These are phyloP conservation scores for Catostylus mosaicus DNA, from an alignment of 30 jellyfish, hydroid and myxozoan species.

Conservation along the genomic window DNA sequence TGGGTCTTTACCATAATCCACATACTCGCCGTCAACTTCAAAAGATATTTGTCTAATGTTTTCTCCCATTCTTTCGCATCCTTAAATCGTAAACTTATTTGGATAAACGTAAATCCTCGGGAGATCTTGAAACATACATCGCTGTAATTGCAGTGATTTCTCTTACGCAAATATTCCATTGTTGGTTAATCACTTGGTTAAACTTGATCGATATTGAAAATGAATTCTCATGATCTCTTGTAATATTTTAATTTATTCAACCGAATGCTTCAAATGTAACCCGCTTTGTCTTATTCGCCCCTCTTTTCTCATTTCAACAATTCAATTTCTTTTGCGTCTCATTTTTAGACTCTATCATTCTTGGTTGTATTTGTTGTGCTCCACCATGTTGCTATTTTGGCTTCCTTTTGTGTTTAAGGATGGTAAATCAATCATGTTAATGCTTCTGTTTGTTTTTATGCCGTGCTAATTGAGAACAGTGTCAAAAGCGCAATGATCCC, in stretches of 20 bases:
- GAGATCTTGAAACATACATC: slow-evolving; percentile 20
- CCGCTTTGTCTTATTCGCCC: neutral
- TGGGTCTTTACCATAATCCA: neutral
- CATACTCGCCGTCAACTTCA: neutral
- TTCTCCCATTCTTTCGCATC: neutral
- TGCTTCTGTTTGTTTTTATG: too few relatives aligned
- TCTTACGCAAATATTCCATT: neutral
- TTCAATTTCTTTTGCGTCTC: neutral
- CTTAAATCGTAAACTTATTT: neutral
- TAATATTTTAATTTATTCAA: neutral
- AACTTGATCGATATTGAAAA: neutral
- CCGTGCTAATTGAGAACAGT: too few relatives aligned
- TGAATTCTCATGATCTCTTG: slow-evolving; percentile 13
- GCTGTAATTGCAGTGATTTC: neutral
- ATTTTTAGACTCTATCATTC: neutral
- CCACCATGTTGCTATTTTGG: too few relatives aligned
- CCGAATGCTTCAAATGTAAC: slow-evolving; percentile 7
- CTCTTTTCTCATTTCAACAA: neutral
- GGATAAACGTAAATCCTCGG: neutral
- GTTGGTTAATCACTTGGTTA: neutral
- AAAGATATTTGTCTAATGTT: neutral
- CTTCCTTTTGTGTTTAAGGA: too few relatives aligned
- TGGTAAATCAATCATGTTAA: too few relatives aligned
- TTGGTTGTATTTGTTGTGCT: too few relatives aligned
- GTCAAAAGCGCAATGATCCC: too few relatives aligned